These are phyloP conservation scores for Tetragnatha versicolor DNA, from an alignment of 1,140 invertebrate genomes.

Conservation along the genomic window DNA sequence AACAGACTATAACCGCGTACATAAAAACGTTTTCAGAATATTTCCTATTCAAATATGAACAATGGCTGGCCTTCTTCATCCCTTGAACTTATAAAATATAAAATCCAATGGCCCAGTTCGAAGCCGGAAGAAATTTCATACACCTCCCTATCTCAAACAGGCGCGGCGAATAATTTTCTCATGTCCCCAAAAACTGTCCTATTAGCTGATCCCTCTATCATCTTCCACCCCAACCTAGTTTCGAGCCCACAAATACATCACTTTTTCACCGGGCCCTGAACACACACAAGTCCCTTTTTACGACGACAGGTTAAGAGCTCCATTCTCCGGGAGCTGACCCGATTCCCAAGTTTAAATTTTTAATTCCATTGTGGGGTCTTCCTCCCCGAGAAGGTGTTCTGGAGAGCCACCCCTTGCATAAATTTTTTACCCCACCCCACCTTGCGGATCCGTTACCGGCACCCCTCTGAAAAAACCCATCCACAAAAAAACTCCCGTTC, in stretches of 20 bases:
- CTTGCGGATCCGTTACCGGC: constrained; percentile 44
- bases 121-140: too few species aligned
- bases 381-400: constrained; percentile 23
- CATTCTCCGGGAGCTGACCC: neutral
- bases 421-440: constrained; percentile 35
- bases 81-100: too few species aligned
- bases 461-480: neutral
- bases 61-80: too few species aligned
- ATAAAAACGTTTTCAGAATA: too few species aligned
- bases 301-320: constrained; percentile 30
- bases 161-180: too few species aligned
- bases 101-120: too few species aligned
- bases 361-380: constrained; percentile 35
- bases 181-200: too few species aligned
- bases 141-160: too few species aligned
- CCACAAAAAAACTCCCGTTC: constrained; percentile 3
- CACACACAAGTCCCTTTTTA: constrained; percentile 37
- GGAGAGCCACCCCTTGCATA: neutral
- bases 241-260: neutral
- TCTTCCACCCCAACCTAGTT: constrained; percentile 27
- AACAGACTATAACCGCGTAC: too few species aligned
- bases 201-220: too few species aligned
- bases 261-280: neutral
- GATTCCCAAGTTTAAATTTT: constrained; percentile 46
- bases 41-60: too few species aligned